A percentile compares a stretch with the other conserved stretches of the same genome.
These are phyloP conservation scores for Drosophila eugracilis DNA, from an alignment of 1,140 invertebrate species.

Conservation along the genomic window DNA sequence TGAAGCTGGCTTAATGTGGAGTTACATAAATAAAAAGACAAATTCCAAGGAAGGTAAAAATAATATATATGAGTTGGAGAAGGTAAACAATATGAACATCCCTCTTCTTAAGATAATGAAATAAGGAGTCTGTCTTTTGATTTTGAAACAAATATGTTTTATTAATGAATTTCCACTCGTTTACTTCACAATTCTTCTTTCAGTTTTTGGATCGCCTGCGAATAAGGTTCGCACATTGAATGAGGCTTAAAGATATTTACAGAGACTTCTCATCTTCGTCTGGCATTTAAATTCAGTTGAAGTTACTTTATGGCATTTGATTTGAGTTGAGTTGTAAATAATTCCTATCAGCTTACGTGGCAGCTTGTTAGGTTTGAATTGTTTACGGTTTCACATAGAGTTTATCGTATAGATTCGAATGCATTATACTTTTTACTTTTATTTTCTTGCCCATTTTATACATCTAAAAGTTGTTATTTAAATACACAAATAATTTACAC, in stretches of 20 bases:
- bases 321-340: constrained; percentile 49
- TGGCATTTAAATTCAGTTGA: constrained; percentile 71
- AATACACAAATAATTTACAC: constrained; percentile 83
- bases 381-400: constrained; percentile 50
- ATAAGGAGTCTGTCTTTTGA: constrained; percentile 12
- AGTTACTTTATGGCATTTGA: constrained; percentile 79
- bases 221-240: constrained; percentile 53
- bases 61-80: not conserved
- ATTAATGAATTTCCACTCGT: constrained; percentile 70
- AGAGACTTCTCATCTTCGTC: constrained; percentile 46
- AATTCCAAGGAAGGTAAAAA: not conserved
- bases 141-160: constrained; percentile 80
- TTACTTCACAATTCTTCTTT: constrained; percentile 69
- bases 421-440: constrained; percentile 48
- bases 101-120: not conserved
- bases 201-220: constrained; percentile 47
- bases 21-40: not conserved
- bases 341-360: constrained; percentile 57
- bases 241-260: constrained; percentile 80
- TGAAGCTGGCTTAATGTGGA: constrained; percentile 16
- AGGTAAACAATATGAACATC: not conserved
- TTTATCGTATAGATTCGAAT: constrained; percentile 62
- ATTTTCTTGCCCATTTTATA: constrained; percentile 49
- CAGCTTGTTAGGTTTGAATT: constrained; percentile 44
- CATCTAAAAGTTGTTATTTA: constrained; percentile 77